A percentile compares a stretch with the other conserved stretches of the same genome.
Evolutionary conservation across 37 sponge, comb jelly and placozoan genomes (phyloP).

Genomic region (Halisarca cf. caerulea): DNA sequence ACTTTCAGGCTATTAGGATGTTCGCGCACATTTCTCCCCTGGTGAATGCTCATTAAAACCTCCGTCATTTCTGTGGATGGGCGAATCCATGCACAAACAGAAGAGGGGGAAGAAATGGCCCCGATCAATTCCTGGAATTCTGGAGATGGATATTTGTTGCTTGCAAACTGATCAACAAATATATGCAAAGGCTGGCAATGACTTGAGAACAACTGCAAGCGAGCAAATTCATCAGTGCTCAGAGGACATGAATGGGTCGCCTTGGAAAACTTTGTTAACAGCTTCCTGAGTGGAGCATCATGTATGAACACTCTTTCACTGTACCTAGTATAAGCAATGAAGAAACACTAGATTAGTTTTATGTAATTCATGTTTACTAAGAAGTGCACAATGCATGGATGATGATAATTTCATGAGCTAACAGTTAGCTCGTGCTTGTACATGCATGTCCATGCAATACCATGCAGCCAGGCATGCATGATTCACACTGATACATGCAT

Average conservation of each 20-base stretch:
- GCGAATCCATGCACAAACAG: conserved; percentile 2
- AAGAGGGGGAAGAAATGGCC: background rate
- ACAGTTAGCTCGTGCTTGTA: no score
- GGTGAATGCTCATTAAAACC: background rate
- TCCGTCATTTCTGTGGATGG: background rate
- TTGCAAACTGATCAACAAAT: background rate
- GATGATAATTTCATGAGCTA: no score
- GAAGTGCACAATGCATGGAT: no score
- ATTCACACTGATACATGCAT: no score
- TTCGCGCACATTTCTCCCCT: background rate
- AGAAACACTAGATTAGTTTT: no score
- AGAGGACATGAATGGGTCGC: background rate
- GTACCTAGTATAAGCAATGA: conserved; percentile 5
- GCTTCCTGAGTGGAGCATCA: background rate
- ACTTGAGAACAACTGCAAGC: background rate
- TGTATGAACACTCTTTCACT: conserved; percentile 5
- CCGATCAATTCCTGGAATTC: background rate
- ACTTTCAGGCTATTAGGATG: background rate
- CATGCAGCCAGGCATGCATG: background rate
- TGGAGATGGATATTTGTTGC: background rate
- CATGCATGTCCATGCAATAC: background rate
- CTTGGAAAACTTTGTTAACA: background rate
- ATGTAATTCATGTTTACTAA: no score
- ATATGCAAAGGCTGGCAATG: background rate
- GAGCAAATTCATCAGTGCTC: background rate